phyloP scores from a whole-genome alignment of 2,888 invertebrate genomes.

The Leptinotarsa juncta region DNA sequence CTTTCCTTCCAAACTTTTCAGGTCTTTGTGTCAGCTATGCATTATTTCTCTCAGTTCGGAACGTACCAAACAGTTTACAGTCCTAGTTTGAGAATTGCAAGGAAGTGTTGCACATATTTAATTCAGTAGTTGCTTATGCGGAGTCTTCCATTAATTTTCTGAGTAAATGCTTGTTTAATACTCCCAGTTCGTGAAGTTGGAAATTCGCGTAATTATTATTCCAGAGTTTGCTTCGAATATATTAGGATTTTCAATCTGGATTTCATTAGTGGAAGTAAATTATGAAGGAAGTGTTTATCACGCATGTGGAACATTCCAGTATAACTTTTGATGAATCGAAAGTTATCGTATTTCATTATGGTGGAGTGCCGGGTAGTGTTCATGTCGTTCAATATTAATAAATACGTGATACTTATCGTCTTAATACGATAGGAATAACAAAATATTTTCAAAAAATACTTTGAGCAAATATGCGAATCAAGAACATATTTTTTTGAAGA shows the following conservation, averaged over 20 bases:
- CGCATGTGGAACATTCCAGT: background rate
- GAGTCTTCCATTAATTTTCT: constrained; percentile 27
- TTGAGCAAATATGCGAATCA: too few species aligned
- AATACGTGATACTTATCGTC: too few species aligned
- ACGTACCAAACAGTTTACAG: constrained; percentile 10
- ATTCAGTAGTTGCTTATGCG: constrained; percentile 22
- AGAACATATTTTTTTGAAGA: too few species aligned
- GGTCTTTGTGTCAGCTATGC: background rate
- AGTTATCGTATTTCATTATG: background rate
- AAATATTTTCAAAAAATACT: too few species aligned
- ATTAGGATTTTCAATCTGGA: constrained; percentile 23
- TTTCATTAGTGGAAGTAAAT: constrained; percentile 12
- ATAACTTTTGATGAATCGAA: background rate
- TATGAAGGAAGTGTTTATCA: constrained; percentile 6
- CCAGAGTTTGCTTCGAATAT: constrained; percentile 25
- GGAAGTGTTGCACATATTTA: constrained; percentile 29
- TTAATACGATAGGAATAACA: too few species aligned
- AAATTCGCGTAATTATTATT: constrained; percentile 27
- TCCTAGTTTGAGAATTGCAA: constrained; percentile 12
- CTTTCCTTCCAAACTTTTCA: background rate
- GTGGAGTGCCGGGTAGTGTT: background rate
- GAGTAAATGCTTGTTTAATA: constrained; percentile 28
- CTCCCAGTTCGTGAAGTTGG: constrained; percentile 20
- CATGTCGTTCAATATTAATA: too few species aligned
- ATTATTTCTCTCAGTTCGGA: background rate